Base-by-base conservation (phyloP, 2,113 vertebrate genomes). In the Eudyptes chrysolophus region DNA sequence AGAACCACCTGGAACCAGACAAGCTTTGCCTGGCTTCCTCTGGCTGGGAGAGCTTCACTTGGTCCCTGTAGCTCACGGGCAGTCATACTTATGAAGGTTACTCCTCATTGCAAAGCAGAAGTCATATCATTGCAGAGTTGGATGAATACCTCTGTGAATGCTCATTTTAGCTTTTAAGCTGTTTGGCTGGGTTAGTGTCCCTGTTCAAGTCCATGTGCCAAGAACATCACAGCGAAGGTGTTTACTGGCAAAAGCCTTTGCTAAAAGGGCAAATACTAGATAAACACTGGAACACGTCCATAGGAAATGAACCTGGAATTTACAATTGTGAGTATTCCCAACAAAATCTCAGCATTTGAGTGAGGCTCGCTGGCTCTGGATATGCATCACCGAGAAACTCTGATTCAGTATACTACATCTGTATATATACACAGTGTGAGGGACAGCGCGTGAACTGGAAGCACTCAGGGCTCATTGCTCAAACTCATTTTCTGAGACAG, bases 321-420 rank as follows among this genome's bases (percentile, higher is more conserved):
- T 86, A 14, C 12, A 49, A 1, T n/a, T 42, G 46, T 48, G 51
- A 54, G 32, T 55, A 26, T 58, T 68, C 17, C 40, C 36, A n/a
- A 42, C 17, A 34, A 60, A 48, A 25, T 55, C n/a, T 40, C 52
- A n/a, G 60, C 7, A 2, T 36, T 9, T 38, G 42, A 29, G 25
- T 26, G 42, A 49, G 29, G 12, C 30, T 48, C 9, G 1, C 19
- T 34, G 62, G 51, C 36, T 46, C 42, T 44, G 70, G 52, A 7
- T 11, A 1, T 3, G 36, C 48, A 17, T 40, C 29, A 7, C 52
- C 0, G 8, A 20, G 69, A 16, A 61, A 15, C 46, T 25, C 68
- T 15, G 26, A 6, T 21, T 40, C 11, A 8, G 34, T 16, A 2
- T 13, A 2, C 30, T 32, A 4, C 55, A 2, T 10, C 30, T 10